Percentiles rank a stretch among this genome's conserved stretches.
Conservation (phyloP, 2,113 vertebrate species). For the Nyctibius bracteatus region DNA sequence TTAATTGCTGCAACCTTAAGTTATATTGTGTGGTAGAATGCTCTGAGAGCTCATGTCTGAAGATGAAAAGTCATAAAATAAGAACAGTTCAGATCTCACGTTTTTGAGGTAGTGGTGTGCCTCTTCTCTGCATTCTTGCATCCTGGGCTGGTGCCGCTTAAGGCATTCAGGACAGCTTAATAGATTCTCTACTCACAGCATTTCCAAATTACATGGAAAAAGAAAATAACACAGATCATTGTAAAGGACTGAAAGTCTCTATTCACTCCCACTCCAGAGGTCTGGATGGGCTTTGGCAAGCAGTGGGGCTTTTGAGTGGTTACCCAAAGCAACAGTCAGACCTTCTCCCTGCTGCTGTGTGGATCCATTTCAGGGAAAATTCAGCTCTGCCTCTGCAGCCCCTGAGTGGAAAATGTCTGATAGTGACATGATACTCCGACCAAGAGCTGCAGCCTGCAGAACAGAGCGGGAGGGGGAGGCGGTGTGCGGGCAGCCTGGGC, state of each 20-base stretch:
- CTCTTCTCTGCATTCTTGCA: accelerated
- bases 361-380: not conserved
- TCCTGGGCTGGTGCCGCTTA: not conserved
- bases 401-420: not conserved
- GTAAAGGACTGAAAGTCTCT: not conserved
- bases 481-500: accelerated
- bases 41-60: not conserved
- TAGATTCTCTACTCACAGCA: not conserved
- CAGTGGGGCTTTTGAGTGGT: not conserved
- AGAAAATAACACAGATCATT: not conserved
- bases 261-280: not conserved
- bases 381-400: not conserved
- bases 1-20: not conserved
- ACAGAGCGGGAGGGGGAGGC: accelerated
- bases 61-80: not conserved
- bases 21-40: not conserved
- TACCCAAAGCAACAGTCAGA: not conserved
- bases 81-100: not conserved
- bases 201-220: not conserved
- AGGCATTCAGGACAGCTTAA: not conserved
- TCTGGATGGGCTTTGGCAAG: not conserved
- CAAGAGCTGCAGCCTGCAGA: accelerated
- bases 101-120: not conserved
- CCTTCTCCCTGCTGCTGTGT: not conserved
- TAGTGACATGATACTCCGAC: not conserved